A percentile compares a stretch with the other conserved stretches of the same genome.
Evolutionary conservation across 2,113 vertebrate genomes (phyloP).

Genomic region (Apteryx owenii): DNA sequence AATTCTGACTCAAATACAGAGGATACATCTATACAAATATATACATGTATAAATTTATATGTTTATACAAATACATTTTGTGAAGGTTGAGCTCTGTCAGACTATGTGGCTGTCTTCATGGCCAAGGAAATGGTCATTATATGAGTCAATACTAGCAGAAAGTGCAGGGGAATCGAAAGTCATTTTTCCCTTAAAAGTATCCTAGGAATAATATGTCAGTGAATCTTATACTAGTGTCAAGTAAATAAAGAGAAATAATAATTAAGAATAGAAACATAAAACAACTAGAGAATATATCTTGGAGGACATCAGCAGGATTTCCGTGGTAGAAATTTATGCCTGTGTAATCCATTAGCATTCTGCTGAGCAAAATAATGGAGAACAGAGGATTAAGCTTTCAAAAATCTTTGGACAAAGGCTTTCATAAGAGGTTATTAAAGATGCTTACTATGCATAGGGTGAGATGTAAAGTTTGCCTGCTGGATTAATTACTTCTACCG

Average conservation of each 20-base stretch:
- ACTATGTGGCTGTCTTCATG: constrained; percentile 4
- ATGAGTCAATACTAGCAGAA: constrained; percentile 39
- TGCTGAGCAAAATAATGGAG: neutral
- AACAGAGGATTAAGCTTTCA: neutral
- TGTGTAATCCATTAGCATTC: neutral
- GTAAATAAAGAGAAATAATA: neutral
- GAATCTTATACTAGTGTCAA: neutral
- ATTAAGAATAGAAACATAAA: neutral
- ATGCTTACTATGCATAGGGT: neutral
- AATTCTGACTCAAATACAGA: constrained; percentile 30
- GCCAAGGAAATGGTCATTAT: constrained; percentile 48
- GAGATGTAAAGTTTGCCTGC: neutral
- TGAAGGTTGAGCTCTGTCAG: constrained; percentile 26
- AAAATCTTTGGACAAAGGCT: neutral
- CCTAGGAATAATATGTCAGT: neutral
- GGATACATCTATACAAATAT: neutral
- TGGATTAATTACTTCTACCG: neutral
- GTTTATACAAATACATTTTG: neutral
- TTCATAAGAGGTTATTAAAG: neutral
- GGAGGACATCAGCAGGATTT: neutral
- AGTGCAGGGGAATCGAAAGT: neutral
- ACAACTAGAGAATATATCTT: neutral
- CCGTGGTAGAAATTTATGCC: neutral
- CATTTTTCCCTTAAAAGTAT: neutral
- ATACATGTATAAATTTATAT: neutral